Conservation (phyloP, 2,888 invertebrate genomes). For the Meganola albula region DNA sequence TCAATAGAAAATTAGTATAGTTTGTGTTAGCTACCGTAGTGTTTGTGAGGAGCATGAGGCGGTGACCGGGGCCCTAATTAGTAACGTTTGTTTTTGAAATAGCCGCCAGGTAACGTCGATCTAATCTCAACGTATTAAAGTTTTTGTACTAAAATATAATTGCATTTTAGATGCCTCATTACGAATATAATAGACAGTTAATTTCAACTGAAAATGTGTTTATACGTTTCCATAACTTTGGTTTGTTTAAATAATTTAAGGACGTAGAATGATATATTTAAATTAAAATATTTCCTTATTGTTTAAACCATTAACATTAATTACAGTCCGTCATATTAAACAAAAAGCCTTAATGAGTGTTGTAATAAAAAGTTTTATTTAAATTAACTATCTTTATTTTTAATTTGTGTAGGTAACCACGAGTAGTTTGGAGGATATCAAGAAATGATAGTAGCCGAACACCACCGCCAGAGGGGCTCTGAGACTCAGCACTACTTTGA, state of each 20-base stretch:
- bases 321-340: conserved; percentile 1
- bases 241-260: conserved; percentile 8
- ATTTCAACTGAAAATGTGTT: conserved; percentile 6
- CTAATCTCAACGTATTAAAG: conserved; percentile 22
- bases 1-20: conserved; percentile 53
- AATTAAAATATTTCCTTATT: neutral
- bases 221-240: conserved; percentile 6
- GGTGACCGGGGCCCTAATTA: conserved; percentile 59
- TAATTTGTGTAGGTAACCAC: neutral
- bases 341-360: conserved; percentile 1
- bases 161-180: conserved; percentile 4
- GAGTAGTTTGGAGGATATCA: conserved; percentile 8
- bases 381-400: neutral
- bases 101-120: conserved; percentile 49
- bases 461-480: conserved; percentile 28
- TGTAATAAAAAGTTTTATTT: neutral
- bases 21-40: conserved; percentile 61
- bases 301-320: neutral
- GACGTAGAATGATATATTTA: neutral
- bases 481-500: conserved; percentile 61
- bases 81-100: conserved; percentile 70
- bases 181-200: conserved; percentile 10
- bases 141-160: conserved; percentile 8
- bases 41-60: conserved; percentile 41
- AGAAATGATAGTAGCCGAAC: conserved; percentile 28